A percentile compares a stretch with the other conserved stretches of the same genome.
phyloP scores from a whole-genome alignment of 2,888 invertebrate species.

The Leptopilina drosophilae region DNA sequence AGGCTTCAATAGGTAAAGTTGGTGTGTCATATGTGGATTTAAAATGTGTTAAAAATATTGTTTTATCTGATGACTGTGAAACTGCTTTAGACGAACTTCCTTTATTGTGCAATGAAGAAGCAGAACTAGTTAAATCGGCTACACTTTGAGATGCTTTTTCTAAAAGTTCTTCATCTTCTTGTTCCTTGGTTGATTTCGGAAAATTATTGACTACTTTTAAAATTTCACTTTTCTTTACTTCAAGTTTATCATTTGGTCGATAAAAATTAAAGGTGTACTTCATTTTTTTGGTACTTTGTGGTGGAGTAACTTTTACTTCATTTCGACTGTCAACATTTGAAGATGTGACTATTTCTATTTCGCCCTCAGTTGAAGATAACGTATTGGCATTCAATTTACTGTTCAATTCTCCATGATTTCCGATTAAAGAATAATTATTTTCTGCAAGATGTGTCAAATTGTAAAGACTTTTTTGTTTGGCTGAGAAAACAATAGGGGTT shows the following conservation, averaged over 20 bases:
- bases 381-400: constrained; percentile 46
- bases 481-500: constrained; percentile 44
- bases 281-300: not conserved
- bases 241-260: constrained; percentile 45
- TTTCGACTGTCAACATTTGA: constrained; percentile 44
- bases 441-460: constrained; percentile 63
- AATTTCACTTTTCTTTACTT: constrained; percentile 3
- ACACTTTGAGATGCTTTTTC: constrained; percentile 81
- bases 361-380: constrained; percentile 71
- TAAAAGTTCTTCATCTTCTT: constrained; percentile 70
- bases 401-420: constrained; percentile 67
- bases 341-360: constrained; percentile 61
- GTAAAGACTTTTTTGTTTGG: constrained; percentile 54
- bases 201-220: constrained; percentile 40
- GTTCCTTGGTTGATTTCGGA: constrained; percentile 54
- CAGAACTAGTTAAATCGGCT: constrained; percentile 85
- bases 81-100: constrained; percentile 85
- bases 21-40: constrained; percentile 89
- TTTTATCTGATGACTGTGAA: constrained; percentile 79
- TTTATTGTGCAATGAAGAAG: constrained; percentile 85
- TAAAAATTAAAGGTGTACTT: not conserved
- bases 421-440: constrained; percentile 67
- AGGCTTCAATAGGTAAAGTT: constrained; percentile 88
- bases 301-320: constrained; percentile 16
- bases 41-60: constrained; percentile 84